These are phyloP conservation scores for Agriotes lineatus DNA, from an alignment of 2,888 invertebrate genomes.

Conservation along the genomic window DNA sequence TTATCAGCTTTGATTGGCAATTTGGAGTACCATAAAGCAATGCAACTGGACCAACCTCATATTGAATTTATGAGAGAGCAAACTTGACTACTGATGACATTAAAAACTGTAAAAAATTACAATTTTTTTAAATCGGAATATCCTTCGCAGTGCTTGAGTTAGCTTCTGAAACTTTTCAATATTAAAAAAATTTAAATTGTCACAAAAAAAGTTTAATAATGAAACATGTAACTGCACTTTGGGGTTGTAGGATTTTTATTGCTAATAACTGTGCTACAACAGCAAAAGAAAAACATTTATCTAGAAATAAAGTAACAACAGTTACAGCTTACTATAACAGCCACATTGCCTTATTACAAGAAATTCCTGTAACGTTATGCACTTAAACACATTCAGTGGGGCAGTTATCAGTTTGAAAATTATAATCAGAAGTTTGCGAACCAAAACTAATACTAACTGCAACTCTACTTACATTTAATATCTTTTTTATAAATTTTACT, in stretches of 20 bases:
- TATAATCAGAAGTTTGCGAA: slow-evolving; percentile 1
- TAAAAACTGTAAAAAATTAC: too few relatives aligned
- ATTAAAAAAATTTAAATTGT: too few relatives aligned
- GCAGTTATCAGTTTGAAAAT: slow-evolving; percentile 4
- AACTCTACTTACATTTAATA: slow-evolving; percentile 5
- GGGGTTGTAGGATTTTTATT: slow-evolving; percentile 65
- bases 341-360: slow-evolving; percentile 18
- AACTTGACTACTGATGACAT: too few relatives aligned
- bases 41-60: too few relatives aligned
- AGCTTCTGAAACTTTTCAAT: too few relatives aligned
- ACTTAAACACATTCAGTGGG: slow-evolving; percentile 12
- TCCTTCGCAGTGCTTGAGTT: too few relatives aligned
- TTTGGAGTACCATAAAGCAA: too few relatives aligned
- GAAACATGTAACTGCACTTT: too few relatives aligned
- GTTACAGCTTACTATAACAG: slow-evolving; percentile 13
- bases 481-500: slow-evolving; percentile 31
- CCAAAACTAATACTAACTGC: neutral
- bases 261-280: slow-evolving; percentile 39
- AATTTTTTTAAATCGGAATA: too few relatives aligned
- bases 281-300: slow-evolving; percentile 37
- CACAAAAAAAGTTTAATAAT: too few relatives aligned
- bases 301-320: slow-evolving; percentile 26
- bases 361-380: slow-evolving; percentile 6
- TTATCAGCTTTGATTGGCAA: too few relatives aligned
- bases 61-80: too few relatives aligned